Evolutionary conservation across 2,888 invertebrate species (phyloP), one percentile per base, ranked within the genome.

Genomic region (Drosophila recens): DNA sequence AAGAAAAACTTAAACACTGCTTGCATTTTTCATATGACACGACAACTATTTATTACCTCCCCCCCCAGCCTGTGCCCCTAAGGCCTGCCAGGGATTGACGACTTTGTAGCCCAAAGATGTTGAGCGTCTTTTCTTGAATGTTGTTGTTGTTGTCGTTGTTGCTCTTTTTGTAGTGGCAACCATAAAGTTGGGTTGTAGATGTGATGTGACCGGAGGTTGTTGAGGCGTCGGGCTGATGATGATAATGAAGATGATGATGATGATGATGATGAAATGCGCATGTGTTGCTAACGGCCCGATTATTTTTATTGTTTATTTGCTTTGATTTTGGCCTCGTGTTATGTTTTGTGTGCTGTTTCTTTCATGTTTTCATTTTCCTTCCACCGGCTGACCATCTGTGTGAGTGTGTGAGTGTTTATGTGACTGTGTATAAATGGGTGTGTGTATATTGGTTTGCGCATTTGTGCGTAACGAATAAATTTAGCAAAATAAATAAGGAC

Each of bases 401-500:
- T 27, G 5, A 27, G 23, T 27, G 23, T 23, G 33, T 38, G 51
- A 30, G 40, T 63, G 48, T 43, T 27, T 27, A 30, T 30, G 30
- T 8, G 30, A 30, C 46, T 36, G 43, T 53, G 56, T 42, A 20
- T 33, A 36, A 43, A 49, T 27, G 36, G 51, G 62, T 63, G 52
- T 49, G 48, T 53, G 40, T 57, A 69, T 72, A 61, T 74, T 68
- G 73, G 72, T 79, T 80, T 89, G 87, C 78, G 76, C 87, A 87
- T 77, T 83, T 87, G 83, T 87, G 88, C 87, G 89, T 82, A 89
- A 82, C 88, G 83, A 89, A 87, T 89, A 87, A 89, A 89, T 87
- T 89, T 87, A 83, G 88, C 83, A 85, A 89, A 87, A 89, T 87
- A 89, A 89, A 89, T 89, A 87, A 87, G 89, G 82, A 83, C 86